Percentiles rank a stretch among this genome's conserved stretches.
Evolutionary conservation across 2,888 invertebrate species (phyloP).

Genomic region (Diplazon laetatorius): DNA sequence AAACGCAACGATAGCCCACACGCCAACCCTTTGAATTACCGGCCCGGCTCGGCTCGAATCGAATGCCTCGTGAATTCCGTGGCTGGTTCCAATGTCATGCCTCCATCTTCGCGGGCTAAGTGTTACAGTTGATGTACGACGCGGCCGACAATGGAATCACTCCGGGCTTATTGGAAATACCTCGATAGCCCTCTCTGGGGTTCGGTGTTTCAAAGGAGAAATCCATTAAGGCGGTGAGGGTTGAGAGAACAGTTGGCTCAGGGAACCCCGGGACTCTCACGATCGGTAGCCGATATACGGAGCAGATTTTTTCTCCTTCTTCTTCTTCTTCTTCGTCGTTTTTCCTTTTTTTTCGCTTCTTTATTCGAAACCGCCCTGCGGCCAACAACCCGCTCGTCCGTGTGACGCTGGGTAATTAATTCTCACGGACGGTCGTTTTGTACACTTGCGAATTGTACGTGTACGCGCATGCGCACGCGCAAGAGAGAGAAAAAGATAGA

Average conservation of each 20-base stretch:
- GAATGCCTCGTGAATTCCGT: no score
- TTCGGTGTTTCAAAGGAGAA: slow-evolving; percentile 11
- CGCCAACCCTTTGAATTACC: no score
- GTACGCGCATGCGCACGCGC: not conserved
- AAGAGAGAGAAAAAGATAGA: no score
- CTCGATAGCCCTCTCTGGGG: slow-evolving; percentile 1
- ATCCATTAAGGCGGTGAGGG: slow-evolving; percentile 25
- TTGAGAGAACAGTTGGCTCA: no score
- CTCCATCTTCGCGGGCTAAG: not conserved
- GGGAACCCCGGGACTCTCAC: not conserved
- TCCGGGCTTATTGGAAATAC: not conserved
- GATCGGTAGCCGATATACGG: slow-evolving; percentile 28
- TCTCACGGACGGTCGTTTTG: not conserved
- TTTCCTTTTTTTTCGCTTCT: slow-evolving; percentile 14
- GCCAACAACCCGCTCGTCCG: not conserved
- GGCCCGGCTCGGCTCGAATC: no score
- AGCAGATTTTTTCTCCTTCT: no score
- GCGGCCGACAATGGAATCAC: not conserved
- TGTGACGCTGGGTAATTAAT: slow-evolving; percentile 40
- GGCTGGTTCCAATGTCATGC: no score
- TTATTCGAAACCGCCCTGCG: slow-evolving; percentile 5
- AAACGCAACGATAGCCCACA: no score
- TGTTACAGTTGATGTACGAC: not conserved
- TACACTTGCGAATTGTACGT: not conserved
- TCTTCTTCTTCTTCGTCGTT: no score